These are phyloP conservation scores for Meloidogyne floridensis DNA, from an alignment of 1,140 invertebrate genomes.

Conservation along the genomic window DNA sequence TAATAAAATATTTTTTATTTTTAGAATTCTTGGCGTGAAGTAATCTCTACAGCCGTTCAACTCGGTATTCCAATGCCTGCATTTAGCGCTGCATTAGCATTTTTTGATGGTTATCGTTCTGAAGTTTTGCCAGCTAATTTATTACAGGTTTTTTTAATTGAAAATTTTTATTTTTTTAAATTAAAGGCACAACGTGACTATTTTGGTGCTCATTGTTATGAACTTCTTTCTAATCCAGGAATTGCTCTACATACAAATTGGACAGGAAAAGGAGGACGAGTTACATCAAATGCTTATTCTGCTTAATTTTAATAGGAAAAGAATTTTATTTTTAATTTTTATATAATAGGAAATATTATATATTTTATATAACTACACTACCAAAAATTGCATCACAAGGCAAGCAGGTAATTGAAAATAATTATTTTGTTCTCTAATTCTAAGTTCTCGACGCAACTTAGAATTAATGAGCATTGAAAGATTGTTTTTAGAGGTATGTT, in stretches of 20 bases:
- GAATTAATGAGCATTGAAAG: too few relatives aligned
- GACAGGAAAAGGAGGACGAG: constrained; percentile 95
- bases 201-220: constrained; percentile 98
- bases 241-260: constrained; percentile 86
- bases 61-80: constrained; percentile 88
- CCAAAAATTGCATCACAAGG: too few relatives aligned
- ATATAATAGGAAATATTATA: too few relatives aligned
- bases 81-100: constrained; percentile 86
- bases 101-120: constrained; percentile 91
- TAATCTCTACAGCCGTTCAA: constrained; percentile 71
- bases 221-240: constrained; percentile 82
- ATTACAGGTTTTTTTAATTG: constrained; percentile 73
- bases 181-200: constrained; percentile 88
- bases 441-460: too few relatives aligned
- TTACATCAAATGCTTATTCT: constrained; percentile 87
- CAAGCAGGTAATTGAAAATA: too few relatives aligned
- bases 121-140: constrained; percentile 84
- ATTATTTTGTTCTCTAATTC: too few relatives aligned
- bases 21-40: constrained; percentile 70
- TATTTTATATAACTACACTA: too few relatives aligned
- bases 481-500: too few relatives aligned
- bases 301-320: neutral
- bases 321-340: too few relatives aligned
- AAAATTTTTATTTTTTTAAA: constrained; percentile 67
- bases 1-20: neutral